A percentile compares a stretch with the other conserved stretches of the same genome.
Conservation (phyloP, 2,888 invertebrate genomes). For the Druceiella hillmani region DNA sequence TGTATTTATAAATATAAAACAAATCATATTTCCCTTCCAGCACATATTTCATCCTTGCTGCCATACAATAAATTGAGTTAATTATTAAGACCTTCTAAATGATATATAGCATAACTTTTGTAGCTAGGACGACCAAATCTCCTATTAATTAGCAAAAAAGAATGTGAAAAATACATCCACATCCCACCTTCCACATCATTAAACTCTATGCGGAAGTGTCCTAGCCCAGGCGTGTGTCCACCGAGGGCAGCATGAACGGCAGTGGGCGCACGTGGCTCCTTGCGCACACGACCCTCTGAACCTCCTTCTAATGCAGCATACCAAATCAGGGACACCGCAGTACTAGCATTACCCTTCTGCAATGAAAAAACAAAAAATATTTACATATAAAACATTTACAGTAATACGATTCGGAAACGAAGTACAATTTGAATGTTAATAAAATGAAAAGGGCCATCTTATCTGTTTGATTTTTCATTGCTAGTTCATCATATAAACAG, state of each 20-base stretch:
- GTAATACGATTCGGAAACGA: too few species aligned
- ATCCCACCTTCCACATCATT: slow-evolving; percentile 33
- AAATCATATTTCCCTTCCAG: not conserved
- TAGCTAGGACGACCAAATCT: not conserved
- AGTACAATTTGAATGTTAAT: too few species aligned
- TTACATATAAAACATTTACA: too few species aligned
- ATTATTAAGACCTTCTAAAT: not conserved
- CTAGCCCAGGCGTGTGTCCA: slow-evolving; percentile 74
- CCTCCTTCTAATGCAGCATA: slow-evolving; percentile 77
- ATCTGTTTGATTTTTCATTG: too few species aligned
- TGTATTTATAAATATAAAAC: slow-evolving; percentile 15
- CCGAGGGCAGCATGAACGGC: slow-evolving; percentile 52
- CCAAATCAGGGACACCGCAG: slow-evolving; percentile 67
- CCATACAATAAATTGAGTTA: not conserved
- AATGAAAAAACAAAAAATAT: too few species aligned
- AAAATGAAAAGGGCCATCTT: too few species aligned
- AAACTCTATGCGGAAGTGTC: slow-evolving; percentile 60
- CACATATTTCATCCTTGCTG: too few species aligned
- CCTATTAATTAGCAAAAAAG: not conserved
- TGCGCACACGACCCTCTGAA: slow-evolving; percentile 33
- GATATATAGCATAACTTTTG: not conserved
- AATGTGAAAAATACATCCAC: slow-evolving; percentile 1
- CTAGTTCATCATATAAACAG: slow-evolving; percentile 7
- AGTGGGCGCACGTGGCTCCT: slow-evolving; percentile 42
- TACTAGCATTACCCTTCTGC: slow-evolving; percentile 30